Conservation (phyloP, 2,888 invertebrate species). For the Cephus rjabovi region DNA sequence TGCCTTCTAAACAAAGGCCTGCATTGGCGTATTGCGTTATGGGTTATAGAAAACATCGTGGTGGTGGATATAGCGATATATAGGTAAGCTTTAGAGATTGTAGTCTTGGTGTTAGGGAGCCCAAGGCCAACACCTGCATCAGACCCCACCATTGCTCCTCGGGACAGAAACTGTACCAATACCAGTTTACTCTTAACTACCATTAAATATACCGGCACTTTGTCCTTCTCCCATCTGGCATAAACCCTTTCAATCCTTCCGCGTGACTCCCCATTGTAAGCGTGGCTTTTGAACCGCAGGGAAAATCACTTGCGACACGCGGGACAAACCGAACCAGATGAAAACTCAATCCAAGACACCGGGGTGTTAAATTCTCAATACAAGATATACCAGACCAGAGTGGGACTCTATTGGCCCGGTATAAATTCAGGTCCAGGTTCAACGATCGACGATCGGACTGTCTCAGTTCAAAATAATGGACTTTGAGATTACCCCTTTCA, state of each 20-base stretch:
- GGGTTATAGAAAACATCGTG: conserved; percentile 29
- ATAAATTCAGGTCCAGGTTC: neutral
- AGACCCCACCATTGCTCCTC: conserved; percentile 45
- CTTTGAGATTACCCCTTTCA: neutral
- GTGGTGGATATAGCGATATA: conserved; percentile 29
- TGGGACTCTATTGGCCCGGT: neutral
- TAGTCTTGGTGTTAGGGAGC: conserved; percentile 59
- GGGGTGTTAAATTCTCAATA: neutral
- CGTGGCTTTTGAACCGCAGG: neutral
- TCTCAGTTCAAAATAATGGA: neutral
- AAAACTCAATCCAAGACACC: neutral
- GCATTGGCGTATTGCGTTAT: conserved; percentile 41
- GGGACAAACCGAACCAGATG: neutral
- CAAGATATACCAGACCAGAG: neutral
- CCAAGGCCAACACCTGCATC: conserved; percentile 64
- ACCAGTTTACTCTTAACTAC: conserved; percentile 43
- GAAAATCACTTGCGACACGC: neutral
- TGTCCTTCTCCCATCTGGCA: conserved; percentile 35
- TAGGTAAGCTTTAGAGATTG: conserved; percentile 54
- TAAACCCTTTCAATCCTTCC: neutral
- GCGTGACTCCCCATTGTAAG: neutral
- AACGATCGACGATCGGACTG: neutral
- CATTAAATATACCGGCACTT: conserved; percentile 48
- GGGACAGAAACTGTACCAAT: conserved; percentile 49
- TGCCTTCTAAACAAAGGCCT: conserved; percentile 48